Base-by-base conservation (phyloP, 2,113 vertebrate genomes). In the Phyllopteryx taeniolatus region DNA sequence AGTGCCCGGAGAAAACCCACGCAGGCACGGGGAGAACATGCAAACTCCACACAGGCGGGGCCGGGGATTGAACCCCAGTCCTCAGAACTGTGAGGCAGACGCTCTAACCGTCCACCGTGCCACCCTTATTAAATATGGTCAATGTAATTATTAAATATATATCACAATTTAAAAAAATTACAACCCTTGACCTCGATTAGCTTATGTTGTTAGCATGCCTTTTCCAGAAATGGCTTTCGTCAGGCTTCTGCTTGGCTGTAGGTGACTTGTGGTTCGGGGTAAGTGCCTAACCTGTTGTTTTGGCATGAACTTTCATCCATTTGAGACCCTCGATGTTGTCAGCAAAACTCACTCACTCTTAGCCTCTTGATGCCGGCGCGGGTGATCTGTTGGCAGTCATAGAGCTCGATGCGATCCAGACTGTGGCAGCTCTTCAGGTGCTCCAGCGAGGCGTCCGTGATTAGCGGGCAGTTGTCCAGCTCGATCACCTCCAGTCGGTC, bases 351-450 rank as follows among this genome's bases (percentile, higher is more conserved):
- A 70, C 92, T 94, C 90, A 99, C 98, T 93, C 96, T 92, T 90
- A 99, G 94, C 92, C 98, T 96, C 90, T 99, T 99, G 92, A 99
- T 99, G 27, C 98, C 98, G 0, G 97, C 98, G 27, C 98, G 93
- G 0, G 97, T 95, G 91, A 99, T 99, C 76, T 99, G 98, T 91
- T 99, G 98, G 87, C 98, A 99, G 93, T 99, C 98, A 44, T 99
- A 99, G 19, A 99, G 94, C 80, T 99, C 98, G 69, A 99, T 98
- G 87, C 97, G 94, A 87, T 99, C 96, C 81, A 99, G 90, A 86
- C 96, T 97, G 83, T 98, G 97, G 90, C 98, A 99, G 88, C 90
- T 98, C 84, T 99, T 99, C 79, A 99, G 94, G 90, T 99, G 96
- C 90, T 99, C 98, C 89, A 99, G 92, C 14, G 97, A 99, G 19